Conservation (phyloP, 2,888 invertebrate genomes). For the Dryobota labecula region DNA sequence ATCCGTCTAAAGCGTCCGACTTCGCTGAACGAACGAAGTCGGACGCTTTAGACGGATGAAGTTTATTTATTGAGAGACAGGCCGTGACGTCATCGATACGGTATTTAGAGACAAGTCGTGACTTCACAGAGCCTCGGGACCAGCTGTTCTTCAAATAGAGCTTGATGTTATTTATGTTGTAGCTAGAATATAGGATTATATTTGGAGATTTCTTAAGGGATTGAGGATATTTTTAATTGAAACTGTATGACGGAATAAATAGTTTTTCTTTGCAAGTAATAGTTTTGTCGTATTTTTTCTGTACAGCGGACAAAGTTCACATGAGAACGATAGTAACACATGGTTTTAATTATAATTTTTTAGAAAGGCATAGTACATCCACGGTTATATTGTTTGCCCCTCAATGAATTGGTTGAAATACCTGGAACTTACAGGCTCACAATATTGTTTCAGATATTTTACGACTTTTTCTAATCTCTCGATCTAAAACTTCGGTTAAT, state of each 20-base stretch:
- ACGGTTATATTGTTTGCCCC: background rate
- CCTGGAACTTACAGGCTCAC: background rate
- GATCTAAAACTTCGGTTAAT: too few relatives aligned
- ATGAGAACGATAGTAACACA: background rate
- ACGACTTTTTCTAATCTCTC: background rate
- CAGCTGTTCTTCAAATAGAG: constrained; percentile 14
- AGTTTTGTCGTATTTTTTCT: background rate
- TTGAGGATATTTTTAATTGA: background rate
- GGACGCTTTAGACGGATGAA: background rate
- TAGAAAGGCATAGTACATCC: too few relatives aligned
- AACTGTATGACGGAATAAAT: background rate
- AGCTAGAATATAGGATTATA: constrained; percentile 1
- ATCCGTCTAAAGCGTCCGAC: constrained; percentile 13
- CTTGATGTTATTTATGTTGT: constrained; percentile 8
- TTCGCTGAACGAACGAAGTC: constrained; percentile 16
- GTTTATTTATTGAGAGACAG: constrained; percentile 49
- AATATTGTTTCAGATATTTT: background rate
- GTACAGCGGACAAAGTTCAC: background rate
- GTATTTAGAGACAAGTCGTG: constrained; percentile 41
- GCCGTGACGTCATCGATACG: constrained; percentile 38
- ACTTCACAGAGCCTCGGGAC: constrained; percentile 20
- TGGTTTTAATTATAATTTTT: background rate
- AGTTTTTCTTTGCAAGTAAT: background rate
- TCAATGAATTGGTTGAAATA: background rate
- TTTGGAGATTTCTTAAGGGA: constrained; percentile 10